Percentiles rank a stretch among this genome's conserved stretches.
Evolutionary conservation across 2,113 vertebrate species (phyloP).

Genomic region (Sturnira hondurensis): DNA sequence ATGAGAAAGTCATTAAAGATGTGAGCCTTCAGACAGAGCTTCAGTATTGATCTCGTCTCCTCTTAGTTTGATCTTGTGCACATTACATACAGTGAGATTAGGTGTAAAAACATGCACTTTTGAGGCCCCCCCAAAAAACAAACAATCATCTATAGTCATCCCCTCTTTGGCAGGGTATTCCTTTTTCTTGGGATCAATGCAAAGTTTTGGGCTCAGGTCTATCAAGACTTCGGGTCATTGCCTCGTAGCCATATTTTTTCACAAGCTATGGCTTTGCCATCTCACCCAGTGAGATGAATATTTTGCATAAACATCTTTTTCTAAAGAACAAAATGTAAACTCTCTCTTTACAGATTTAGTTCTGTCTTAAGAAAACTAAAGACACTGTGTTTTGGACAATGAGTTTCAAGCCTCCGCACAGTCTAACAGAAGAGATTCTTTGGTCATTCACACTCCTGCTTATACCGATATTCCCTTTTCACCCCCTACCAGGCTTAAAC

Average conservation of each 20-base stretch:
- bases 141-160: not conserved
- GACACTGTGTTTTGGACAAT: not conserved
- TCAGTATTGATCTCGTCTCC: conserved; percentile 37
- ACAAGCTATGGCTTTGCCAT: not conserved
- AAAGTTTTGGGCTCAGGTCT: not conserved
- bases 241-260: not conserved
- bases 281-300: not conserved
- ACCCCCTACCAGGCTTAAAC: not conserved
- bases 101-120: not conserved
- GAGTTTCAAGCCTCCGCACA: not conserved
- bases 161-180: not conserved
- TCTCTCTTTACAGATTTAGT: not conserved
- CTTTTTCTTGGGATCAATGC: not conserved
- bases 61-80: conserved; percentile 45
- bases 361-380: not conserved
- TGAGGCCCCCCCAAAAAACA: not conserved
- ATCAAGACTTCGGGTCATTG: not conserved
- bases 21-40: conserved; percentile 49
- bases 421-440: not conserved
- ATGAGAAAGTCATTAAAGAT: conserved; percentile 52
- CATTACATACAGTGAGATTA: not conserved
- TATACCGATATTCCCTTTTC: not conserved
- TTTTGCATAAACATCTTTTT: conserved; percentile 12
- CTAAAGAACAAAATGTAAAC: not conserved
- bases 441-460: too few relatives aligned